phyloP scores from a whole-genome alignment of 2,888 invertebrate species.

The Carterocephalus palaemon region DNA sequence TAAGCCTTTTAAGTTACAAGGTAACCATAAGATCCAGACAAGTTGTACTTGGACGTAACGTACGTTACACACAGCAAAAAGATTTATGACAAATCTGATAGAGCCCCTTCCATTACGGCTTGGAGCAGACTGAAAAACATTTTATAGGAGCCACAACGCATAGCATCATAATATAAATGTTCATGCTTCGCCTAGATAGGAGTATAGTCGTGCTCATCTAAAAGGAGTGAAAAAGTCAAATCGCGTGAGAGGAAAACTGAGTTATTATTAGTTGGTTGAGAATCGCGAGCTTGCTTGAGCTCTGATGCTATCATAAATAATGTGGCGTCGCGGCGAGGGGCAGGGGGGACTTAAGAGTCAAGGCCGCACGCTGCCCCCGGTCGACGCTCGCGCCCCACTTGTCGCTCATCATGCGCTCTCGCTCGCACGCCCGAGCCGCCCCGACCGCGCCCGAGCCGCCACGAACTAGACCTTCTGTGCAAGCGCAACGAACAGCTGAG shows the following conservation, averaged over 20 bases:
- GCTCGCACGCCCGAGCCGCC: constrained; percentile 51
- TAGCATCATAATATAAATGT: constrained; percentile 3
- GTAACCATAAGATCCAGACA: constrained; percentile 1
- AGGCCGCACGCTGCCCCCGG: constrained; percentile 86
- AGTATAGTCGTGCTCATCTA: constrained; percentile 44
- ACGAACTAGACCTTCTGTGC: constrained; percentile 78
- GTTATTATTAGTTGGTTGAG: constrained; percentile 75
- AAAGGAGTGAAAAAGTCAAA: constrained; percentile 57
- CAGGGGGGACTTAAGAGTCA: constrained; percentile 77
- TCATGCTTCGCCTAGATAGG: constrained; percentile 33
- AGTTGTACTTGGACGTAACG: too few species aligned
- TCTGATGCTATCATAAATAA: constrained; percentile 78
- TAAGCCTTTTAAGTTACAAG: background rate
- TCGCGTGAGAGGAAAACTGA: constrained; percentile 77
- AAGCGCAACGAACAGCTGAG: constrained; percentile 76
- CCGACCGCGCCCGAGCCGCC: constrained; percentile 57
- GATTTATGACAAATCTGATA: constrained; percentile 18
- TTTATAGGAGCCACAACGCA: background rate
- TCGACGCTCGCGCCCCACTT: constrained; percentile 85
- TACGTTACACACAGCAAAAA: constrained; percentile 7
- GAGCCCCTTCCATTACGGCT: background rate
- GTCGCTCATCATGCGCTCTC: constrained; percentile 61
- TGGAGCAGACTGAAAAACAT: background rate
- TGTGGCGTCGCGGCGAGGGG: constrained; percentile 66
- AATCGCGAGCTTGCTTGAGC: constrained; percentile 73